A percentile compares a stretch with the other conserved stretches of the same genome.
phyloP scores from a whole-genome alignment of 30 jellyfish, hydroid and myxozoan genomes.

The Chironex yamaguchii region DNA sequence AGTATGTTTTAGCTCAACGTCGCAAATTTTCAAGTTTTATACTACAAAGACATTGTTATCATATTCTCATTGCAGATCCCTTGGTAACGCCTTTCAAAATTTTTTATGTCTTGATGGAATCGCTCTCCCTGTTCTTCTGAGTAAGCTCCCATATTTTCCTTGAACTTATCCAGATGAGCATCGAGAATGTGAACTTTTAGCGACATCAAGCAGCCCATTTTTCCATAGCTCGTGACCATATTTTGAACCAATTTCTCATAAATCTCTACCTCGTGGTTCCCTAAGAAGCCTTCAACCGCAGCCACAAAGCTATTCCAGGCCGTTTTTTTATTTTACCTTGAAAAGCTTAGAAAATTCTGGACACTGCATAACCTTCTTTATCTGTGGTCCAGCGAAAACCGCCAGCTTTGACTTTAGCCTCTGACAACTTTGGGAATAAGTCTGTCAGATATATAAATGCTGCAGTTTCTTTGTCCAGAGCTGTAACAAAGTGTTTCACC shows the following conservation, averaged over 20 bases:
- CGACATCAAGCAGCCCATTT: background rate
- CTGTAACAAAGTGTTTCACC: too few species aligned
- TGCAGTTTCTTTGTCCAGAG: too few species aligned
- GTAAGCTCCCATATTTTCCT: conserved; percentile 4
- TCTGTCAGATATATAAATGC: too few species aligned
- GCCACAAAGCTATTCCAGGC: background rate
- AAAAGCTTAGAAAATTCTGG: too few species aligned
- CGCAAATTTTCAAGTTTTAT: too few species aligned
- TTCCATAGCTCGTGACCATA: background rate
- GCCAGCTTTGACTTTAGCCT: too few species aligned
- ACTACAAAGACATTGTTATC: too few species aligned
- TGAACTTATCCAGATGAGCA: background rate
- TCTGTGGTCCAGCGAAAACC: too few species aligned
- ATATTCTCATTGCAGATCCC: conserved; percentile 12
- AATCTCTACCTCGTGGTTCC: background rate
- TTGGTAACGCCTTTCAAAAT: background rate
- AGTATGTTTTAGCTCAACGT: too few species aligned
- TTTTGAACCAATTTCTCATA: background rate
- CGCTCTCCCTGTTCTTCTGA: background rate
- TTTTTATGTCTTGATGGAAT: conserved; percentile 2
- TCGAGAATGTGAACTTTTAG: background rate
- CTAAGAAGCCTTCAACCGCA: background rate
- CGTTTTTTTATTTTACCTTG: too few species aligned
- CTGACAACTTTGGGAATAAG: too few species aligned
- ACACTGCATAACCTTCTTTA: too few species aligned